Evolutionary conservation across 1,140 invertebrate species (phyloP).

Genomic region (Lucilia sericata): DNA sequence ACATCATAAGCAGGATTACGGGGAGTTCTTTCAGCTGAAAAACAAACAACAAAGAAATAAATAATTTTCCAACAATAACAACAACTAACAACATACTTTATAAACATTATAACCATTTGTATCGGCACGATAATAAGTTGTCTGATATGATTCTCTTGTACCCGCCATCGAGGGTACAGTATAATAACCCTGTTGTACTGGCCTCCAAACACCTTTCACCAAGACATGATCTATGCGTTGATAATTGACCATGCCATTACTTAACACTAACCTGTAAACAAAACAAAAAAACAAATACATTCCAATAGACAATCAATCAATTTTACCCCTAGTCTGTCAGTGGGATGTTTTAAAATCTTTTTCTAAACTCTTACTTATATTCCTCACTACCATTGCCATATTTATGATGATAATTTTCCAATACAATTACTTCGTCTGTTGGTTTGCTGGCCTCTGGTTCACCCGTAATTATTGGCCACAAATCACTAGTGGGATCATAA

Average conservation of each 20-base stretch:
- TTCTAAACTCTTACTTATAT: conserved; percentile 53
- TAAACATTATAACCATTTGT: conserved; percentile 60
- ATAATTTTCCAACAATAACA: not conserved
- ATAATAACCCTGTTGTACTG: conserved; percentile 61
- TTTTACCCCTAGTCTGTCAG: not conserved
- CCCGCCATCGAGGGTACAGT: conserved; percentile 53
- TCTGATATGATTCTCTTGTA: conserved; percentile 51
- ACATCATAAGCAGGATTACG: conserved; percentile 27
- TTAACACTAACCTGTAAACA: conserved; percentile 54
- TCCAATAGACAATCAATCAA: not conserved
- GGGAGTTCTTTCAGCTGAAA: not conserved
- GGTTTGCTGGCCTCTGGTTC: not conserved
- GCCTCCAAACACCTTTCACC: conserved; percentile 49
- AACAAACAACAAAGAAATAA: not conserved
- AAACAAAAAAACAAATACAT: not conserved
- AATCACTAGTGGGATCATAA: not conserved
- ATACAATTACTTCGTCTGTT: conserved; percentile 45
- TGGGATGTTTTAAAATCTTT: too few species aligned
- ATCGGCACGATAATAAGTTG: conserved; percentile 60
- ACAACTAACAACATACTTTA: conserved; percentile 51
- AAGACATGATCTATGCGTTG: conserved; percentile 56
- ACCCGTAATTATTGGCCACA: conserved; percentile 34
- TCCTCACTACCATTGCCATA: conserved; percentile 60
- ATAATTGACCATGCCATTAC: conserved; percentile 60
- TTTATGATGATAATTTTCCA: conserved; percentile 57